phyloP scores from a whole-genome alignment of 2,113 vertebrate species.

The Bubo scandiacus region DNA sequence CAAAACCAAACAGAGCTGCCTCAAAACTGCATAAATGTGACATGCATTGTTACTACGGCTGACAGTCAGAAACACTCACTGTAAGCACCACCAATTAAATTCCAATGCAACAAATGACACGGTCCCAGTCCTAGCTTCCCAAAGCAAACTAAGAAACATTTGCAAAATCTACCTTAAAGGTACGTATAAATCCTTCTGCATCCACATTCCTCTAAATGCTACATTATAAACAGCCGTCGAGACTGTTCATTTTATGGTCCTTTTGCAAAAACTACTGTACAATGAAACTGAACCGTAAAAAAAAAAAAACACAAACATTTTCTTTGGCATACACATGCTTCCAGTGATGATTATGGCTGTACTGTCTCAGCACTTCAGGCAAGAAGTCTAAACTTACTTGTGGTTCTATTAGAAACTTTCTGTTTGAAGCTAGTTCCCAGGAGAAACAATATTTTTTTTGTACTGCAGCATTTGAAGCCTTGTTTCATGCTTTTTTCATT shows the following conservation, averaged over 20 bases:
- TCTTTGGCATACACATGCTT: neutral
- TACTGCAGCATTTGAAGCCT: neutral
- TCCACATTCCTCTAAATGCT: neutral
- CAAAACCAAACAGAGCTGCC: neutral
- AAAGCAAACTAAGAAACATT: neutral
- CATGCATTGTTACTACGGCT: neutral
- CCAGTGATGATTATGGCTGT: neutral
- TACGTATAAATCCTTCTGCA: neutral
- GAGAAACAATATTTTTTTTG: neutral
- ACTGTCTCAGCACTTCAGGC: neutral
- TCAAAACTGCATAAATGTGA: neutral
- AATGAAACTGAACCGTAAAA: neutral
- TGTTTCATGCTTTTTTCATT: neutral
- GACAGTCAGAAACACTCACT: neutral
- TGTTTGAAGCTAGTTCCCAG: neutral
- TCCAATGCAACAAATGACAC: neutral
- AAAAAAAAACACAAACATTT: neutral
- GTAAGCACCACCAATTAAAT: neutral
- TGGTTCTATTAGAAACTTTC: neutral
- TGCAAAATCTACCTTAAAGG: neutral
- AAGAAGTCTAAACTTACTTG: neutral
- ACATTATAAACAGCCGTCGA: neutral
- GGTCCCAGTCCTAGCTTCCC: neutral
- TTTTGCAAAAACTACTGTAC: neutral
- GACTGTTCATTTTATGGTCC: neutral